Evolutionary conservation across 2,113 vertebrate genomes (phyloP).

Genomic region (Eolophus roseicapilla): DNA sequence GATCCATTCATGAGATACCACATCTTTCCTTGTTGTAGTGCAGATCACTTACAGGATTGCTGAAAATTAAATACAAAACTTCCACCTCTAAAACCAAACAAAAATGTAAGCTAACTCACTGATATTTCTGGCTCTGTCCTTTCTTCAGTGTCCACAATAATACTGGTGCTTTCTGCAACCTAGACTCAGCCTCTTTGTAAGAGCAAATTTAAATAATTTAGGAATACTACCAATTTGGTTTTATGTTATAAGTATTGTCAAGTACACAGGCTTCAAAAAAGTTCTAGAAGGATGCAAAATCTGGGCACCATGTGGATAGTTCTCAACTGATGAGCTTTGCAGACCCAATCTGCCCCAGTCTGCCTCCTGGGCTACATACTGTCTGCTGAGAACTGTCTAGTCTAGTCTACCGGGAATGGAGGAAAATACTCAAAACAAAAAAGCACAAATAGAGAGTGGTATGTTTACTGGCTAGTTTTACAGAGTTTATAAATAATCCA

Average conservation of each 20-base stretch:
- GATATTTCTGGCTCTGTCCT: not conserved
- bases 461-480: slow-evolving; percentile 35
- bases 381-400: not conserved
- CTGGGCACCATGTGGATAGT: not conserved
- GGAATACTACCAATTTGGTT: not conserved
- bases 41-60: not conserved
- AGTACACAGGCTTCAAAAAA: not conserved
- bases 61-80: not conserved
- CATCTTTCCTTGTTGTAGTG: not conserved
- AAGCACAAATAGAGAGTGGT: not conserved
- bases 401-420: not conserved
- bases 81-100: not conserved
- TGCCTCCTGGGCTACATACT: not conserved
- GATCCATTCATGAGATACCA: not conserved
- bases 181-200: not conserved
- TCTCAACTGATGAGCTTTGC: not conserved
- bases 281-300: not conserved
- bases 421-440: not conserved
- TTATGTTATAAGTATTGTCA: not conserved
- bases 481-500: slow-evolving; percentile 9
- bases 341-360: not conserved
- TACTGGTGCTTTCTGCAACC: slow-evolving; percentile 17
- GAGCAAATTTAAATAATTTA: not conserved
- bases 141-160: not conserved
- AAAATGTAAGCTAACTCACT: not conserved